phyloP scores from a whole-genome alignment of 2,888 invertebrate species.

The Zhuqinia jingwanae region DNA sequence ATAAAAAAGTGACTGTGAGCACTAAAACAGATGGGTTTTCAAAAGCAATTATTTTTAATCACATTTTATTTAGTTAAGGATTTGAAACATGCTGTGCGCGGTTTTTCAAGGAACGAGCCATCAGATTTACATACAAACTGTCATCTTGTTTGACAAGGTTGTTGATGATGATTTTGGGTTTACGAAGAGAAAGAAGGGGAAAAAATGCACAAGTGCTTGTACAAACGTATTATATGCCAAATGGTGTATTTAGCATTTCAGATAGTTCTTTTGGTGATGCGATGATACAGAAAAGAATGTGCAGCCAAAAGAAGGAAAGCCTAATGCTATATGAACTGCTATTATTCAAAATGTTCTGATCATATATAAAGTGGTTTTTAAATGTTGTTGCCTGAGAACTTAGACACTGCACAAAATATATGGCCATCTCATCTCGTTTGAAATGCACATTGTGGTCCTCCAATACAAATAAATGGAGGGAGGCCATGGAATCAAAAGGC shows the following conservation, averaged over 20 bases:
- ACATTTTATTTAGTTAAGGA: slow-evolving; percentile 28
- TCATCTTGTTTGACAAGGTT: slow-evolving; percentile 69
- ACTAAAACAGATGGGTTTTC: slow-evolving; percentile 25
- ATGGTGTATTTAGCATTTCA: no score
- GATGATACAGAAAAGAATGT: no score
- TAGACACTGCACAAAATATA: slow-evolving; percentile 24
- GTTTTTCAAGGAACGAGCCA: slow-evolving; percentile 34
- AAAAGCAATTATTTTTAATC: slow-evolving; percentile 63
- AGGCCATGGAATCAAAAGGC: slow-evolving; percentile 57
- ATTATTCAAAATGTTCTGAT: no score
- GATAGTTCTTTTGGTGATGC: no score
- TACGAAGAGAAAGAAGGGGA: slow-evolving; percentile 7
- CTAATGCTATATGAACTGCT: no score
- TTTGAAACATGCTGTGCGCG: slow-evolving; percentile 33
- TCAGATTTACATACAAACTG: slow-evolving; percentile 56
- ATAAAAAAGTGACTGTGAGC: not conserved
- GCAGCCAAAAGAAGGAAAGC: no score
- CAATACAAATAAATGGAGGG: no score
- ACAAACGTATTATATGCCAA: no score
- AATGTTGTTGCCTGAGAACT: no score
- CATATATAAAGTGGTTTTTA: no score
- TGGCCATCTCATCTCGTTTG: no score
- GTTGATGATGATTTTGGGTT: slow-evolving; percentile 23
- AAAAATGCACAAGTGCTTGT: not conserved
- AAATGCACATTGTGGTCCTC: slow-evolving; percentile 36